Evolutionary conservation across 2,797 vertebrate species (phyloP).

Genomic region (Falco rusticolus): DNA sequence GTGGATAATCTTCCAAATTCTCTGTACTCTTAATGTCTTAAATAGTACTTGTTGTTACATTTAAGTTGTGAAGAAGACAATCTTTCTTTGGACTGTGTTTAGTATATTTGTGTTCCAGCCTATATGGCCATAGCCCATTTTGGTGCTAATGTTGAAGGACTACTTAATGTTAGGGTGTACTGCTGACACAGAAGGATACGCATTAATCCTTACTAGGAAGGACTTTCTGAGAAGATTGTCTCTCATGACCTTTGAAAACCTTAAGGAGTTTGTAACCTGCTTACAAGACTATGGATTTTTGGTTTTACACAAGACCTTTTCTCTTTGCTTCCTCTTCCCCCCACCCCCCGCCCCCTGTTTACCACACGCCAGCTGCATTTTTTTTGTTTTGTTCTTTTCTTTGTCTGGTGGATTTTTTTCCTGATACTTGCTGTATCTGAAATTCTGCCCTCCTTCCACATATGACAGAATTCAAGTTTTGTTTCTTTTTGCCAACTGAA

Average conservation of each 20-base stretch:
- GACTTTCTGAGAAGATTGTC: background rate
- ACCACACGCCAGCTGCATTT: background rate
- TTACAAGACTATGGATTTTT: background rate
- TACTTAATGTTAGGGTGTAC: fast-evolving
- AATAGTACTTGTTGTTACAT: background rate
- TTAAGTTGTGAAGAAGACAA: background rate
- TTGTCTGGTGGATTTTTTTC: background rate
- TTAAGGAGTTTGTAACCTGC: background rate
- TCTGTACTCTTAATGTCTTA: background rate
- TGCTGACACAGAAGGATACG: background rate
- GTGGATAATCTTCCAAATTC: background rate
- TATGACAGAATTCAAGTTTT: background rate
- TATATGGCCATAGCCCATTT: background rate
- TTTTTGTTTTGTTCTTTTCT: background rate
- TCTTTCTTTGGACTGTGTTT: background rate
- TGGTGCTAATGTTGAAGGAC: background rate
- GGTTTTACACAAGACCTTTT: background rate
- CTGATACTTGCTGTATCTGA: background rate
- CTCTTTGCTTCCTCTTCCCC: fast-evolving
- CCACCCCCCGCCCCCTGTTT: fast-evolving
- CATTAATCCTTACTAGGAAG: background rate
- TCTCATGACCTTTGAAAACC: background rate
- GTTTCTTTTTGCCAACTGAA: background rate
- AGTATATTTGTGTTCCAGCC: background rate
- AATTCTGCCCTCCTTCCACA: background rate